Base-by-base conservation (phyloP, 2,888 invertebrate genomes). In the Beris morrisii region DNA sequence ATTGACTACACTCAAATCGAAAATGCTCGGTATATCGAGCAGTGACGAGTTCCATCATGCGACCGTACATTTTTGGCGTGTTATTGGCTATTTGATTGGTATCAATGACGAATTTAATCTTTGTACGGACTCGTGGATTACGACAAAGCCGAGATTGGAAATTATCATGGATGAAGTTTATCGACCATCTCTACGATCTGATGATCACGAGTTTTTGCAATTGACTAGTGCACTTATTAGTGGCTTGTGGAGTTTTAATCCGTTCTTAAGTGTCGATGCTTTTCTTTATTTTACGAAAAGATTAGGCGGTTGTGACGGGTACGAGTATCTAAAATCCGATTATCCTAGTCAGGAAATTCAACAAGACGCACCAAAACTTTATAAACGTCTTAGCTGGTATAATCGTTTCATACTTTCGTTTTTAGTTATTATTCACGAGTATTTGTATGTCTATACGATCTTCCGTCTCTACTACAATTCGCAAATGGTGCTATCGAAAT, bases 41-140 rank as follows among this genome's bases (percentile, higher is more conserved):
- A 79, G 84, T 4, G 83, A 82, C 9, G 78, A 82, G 0, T 86
- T 92, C 69, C 83, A 91, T 74, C 89, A 90, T 59, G 89, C 87
- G 1, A 89, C 91, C 69, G 82, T 91, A 5, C 93, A 95, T 77
- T 85, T 92, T 75, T 95, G 95, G 95, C 85, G 88, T 69, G 89
- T 91, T 0, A 83, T 95, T 54, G 94, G 93, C 0, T 84, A 88
- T 74, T 81, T 92, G 76, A 83, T 95, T 70, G 96, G 96, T 3
- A 86, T 95, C 68, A 86, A 92, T 71, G 93, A 95, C 72, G 87
- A 90, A 72, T 91, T 87, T 77, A 91, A 91, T 75, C 81, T 91
- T 3, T 90, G 90, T 74, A 84, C 85, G 3, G 82, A 83, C 1
- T 84, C 85, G 5, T 82, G 86, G 58, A 82, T 83, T 0, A 88